Percentiles rank a stretch among this genome's conserved stretches.
Conservation (phyloP, 1,140 invertebrate genomes). For the Antheraea pernyi region DNA sequence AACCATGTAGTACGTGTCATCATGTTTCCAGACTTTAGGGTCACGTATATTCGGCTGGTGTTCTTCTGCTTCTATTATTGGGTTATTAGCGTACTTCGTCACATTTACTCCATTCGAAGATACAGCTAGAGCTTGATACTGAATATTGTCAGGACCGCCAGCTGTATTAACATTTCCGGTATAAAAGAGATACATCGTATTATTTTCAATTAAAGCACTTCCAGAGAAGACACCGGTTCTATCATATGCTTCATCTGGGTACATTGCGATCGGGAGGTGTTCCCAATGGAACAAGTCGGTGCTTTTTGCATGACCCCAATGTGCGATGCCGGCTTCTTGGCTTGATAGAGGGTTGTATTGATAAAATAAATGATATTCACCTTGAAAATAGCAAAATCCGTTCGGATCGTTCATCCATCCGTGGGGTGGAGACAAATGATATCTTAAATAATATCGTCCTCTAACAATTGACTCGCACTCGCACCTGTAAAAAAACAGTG, state of each 20-base stretch:
- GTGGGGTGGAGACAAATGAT: constrained; percentile 50
- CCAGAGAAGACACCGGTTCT: constrained; percentile 64
- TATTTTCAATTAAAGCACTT: constrained; percentile 57
- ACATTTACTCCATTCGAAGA: constrained; percentile 52
- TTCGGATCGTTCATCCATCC: constrained; percentile 77
- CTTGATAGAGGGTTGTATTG: constrained; percentile 58
- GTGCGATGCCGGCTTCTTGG: constrained; percentile 39
- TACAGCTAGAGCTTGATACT: constrained; percentile 51
- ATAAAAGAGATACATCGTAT: constrained; percentile 62
- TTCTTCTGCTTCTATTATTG: constrained; percentile 44
- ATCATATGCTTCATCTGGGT: constrained; percentile 56
- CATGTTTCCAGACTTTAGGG: constrained; percentile 69
- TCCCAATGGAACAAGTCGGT: constrained; percentile 61
- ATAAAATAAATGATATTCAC: constrained; percentile 65
- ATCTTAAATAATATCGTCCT: constrained; percentile 46
- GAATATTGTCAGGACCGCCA: constrained; percentile 33
- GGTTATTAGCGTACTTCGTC: constrained; percentile 51
- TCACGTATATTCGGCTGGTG: constrained; percentile 61
- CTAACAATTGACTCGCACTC: constrained; percentile 17
- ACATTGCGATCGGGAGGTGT: constrained; percentile 59
- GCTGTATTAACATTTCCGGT: constrained; percentile 56
- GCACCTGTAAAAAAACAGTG: constrained; percentile 29
- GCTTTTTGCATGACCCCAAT: constrained; percentile 68
- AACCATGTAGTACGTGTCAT: constrained; percentile 61
- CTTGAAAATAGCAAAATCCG: constrained; percentile 55